These are phyloP conservation scores for Lasiurus borealis DNA, from an alignment of 2,113 vertebrate species.

Conservation along the genomic window DNA sequence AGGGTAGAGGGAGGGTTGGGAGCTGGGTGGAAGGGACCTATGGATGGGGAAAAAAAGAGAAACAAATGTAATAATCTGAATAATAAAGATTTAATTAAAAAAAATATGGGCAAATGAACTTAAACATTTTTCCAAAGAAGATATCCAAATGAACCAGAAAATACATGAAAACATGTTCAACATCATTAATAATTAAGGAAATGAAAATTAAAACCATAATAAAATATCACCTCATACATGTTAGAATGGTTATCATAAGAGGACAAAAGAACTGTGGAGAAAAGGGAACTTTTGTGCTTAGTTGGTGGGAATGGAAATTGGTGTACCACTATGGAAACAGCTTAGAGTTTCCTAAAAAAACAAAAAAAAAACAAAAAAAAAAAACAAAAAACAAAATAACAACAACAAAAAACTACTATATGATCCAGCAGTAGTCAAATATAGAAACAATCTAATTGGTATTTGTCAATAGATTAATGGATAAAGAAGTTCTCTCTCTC, in stretches of 20 bases:
- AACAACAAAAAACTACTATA: neutral
- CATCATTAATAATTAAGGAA: neutral
- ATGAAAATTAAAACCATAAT: neutral
- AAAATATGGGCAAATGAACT: neutral
- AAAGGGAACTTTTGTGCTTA: neutral
- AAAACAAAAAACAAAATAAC: no score
- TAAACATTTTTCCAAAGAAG: neutral
- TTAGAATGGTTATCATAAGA: neutral
- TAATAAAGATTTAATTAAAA: no score
- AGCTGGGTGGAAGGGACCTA: no score
- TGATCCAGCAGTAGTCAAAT: neutral
- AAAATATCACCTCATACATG: neutral
- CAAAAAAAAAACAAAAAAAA: no score
- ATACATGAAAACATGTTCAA: neutral
- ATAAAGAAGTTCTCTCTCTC: neutral
- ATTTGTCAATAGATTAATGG: neutral
- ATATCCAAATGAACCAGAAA: neutral
- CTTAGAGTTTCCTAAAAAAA: neutral
- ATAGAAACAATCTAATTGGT: neutral
- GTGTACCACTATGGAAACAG: neutral
- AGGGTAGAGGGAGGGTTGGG: no score
- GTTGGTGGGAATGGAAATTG: neutral
- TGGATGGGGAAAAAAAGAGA: no score
- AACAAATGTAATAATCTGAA: no score
- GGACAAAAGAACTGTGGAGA: neutral